Percentiles rank a stretch among this genome's conserved stretches.
Evolutionary conservation across 2,797 vertebrate species (phyloP).

Genomic region (Adrianichthys oophorus): DNA sequence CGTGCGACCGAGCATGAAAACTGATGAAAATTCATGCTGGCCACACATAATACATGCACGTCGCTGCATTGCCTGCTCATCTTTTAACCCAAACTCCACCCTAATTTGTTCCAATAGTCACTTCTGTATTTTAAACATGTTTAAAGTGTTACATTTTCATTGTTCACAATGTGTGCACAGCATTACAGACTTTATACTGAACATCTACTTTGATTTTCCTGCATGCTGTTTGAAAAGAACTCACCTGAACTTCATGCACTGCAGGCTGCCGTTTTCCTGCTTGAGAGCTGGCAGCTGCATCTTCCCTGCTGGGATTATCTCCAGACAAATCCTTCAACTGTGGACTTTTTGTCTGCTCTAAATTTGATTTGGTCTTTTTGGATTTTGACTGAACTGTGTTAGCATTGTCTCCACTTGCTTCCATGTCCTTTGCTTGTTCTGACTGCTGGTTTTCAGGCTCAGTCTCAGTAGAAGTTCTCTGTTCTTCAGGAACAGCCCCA

Average conservation of each 20-base stretch:
- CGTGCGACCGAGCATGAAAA: too few relatives aligned
- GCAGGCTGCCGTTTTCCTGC: background rate
- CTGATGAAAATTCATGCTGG: too few relatives aligned
- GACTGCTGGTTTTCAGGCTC: slow-evolving; percentile 33
- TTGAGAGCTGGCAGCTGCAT: background rate
- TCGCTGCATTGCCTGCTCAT: too few relatives aligned
- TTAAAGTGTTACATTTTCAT: slow-evolving; percentile 14
- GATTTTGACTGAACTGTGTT: background rate
- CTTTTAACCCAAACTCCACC: too few relatives aligned
- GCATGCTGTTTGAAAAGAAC: slow-evolving; percentile 1
- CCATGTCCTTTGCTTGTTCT: background rate
- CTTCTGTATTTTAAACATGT: too few relatives aligned
- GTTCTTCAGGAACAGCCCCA: slow-evolving; percentile 21
- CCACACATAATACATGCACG: too few relatives aligned
- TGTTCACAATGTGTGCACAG: slow-evolving; percentile 19
- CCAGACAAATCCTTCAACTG: background rate
- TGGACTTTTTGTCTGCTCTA: slow-evolving; percentile 6
- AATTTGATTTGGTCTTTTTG: slow-evolving; percentile 5
- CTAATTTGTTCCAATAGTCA: too few relatives aligned
- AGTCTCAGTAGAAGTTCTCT: slow-evolving; percentile 9
- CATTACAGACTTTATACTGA: slow-evolving; percentile 15
- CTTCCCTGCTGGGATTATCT: background rate
- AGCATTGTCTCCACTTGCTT: slow-evolving; percentile 1
- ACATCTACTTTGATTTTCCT: background rate
- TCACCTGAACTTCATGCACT: slow-evolving; percentile 33